Base-by-base conservation (phyloP, 2,113 vertebrate species). In the Zapornia atra region DNA sequence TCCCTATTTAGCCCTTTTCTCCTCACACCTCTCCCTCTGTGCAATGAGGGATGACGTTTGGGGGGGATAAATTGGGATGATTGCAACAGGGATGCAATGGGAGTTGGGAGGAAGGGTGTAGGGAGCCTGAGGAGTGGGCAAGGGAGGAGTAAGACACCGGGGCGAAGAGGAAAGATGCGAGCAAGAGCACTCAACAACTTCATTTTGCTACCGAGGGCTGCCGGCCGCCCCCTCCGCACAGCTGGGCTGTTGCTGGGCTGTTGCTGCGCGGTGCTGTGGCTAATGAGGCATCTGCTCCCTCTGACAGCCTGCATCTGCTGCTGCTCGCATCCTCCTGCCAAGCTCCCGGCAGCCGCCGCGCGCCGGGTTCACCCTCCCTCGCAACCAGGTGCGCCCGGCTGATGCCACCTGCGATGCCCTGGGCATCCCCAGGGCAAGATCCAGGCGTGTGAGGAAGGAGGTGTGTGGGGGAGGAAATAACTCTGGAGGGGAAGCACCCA, bases 281-380 rank as follows among this genome's bases (percentile, higher is more conserved):
- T 95, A 92, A 96, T 70, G 96, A 86, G 69, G 89, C 95, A 65
- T 95, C 95, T 96, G 96, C 89, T 96, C 72, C 28, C 16, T 70
- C 65, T 94, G 95, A 93, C 94, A 95, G 90, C 6, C 51, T 1
- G 59, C 85, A 91, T 97, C 97, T 84, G 68, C 86, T 56, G 85
- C 25, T 4, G 24, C 64, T 90, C 36, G 92, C 75, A 63, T 92
- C 86, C 71, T 87, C 84, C 71, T 75, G 94, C 89, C 73, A 70
- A 83, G 51, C 83, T 87, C 83, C 94, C 77, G 78, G 89, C 89
- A 84, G 80, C 75, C 61, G 7, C 70, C 33, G 33, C 28, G 69
- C 50, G 24, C 34, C 3, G 15, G 10, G 85, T 28, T 50, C 8
- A 1, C 51, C 57, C 85, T 70, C 66, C 71, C 78, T 18, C 36